These are phyloP conservation scores for Antheraea yamamai DNA, from an alignment of 2,888 invertebrate species.

Conservation along the genomic window DNA sequence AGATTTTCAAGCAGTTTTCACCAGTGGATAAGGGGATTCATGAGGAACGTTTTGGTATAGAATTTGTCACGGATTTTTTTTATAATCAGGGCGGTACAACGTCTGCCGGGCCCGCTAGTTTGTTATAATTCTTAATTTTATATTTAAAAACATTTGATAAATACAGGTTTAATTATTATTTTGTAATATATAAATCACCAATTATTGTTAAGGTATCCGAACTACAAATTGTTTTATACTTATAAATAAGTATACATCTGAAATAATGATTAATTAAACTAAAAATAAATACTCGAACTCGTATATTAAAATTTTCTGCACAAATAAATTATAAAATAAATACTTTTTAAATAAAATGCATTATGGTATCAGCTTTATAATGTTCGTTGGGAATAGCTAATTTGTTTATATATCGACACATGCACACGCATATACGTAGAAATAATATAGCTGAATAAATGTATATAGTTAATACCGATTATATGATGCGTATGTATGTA, in stretches of 20 bases:
- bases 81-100: too few species aligned
- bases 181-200: neutral
- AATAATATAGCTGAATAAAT: slow-evolving; percentile 37
- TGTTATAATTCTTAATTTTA: neutral
- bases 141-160: neutral
- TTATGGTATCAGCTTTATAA: slow-evolving; percentile 13
- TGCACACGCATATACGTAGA: neutral
- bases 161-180: neutral
- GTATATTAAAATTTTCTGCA: slow-evolving; percentile 2
- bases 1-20: too few species aligned
- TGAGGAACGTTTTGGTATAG: too few species aligned
- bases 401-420: neutral
- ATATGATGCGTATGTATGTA: slow-evolving; percentile 23
- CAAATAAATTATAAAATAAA: neutral
- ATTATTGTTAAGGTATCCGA: neutral
- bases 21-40: too few species aligned
- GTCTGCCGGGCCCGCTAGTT: too few species aligned
- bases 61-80: too few species aligned
- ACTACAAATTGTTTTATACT: neutral
- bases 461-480: slow-evolving; percentile 40
- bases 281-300: slow-evolving; percentile 7
- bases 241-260: neutral
- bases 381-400: slow-evolving; percentile 2
- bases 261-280: neutral
- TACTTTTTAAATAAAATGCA: neutral